Evolutionary conservation across 2,888 invertebrate species (phyloP), one percentile per base, ranked within the genome.

Genomic region (Neuroscelio doddi): DNA sequence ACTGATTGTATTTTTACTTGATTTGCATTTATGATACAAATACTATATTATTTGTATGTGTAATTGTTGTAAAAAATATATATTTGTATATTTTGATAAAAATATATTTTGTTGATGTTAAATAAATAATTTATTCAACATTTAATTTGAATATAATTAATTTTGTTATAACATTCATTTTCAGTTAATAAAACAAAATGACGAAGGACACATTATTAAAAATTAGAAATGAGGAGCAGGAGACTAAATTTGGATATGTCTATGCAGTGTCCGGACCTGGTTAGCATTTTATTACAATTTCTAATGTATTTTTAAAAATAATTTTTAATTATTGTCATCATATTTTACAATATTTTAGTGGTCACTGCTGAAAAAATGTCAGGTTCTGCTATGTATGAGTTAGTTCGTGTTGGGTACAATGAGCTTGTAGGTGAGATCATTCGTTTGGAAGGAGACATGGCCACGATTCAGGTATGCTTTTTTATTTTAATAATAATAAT

Each of bases 371-470:
- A 99, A 86, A 93, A 94, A 85, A 99, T 99, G 99, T 92, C 97
- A 63, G 99, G 99, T 67, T 95, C 98, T 21, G 98, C 98, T 90
- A 99, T 99, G 98, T 99, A 98, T 92, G 99, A 99, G 88, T 86
- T 99, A 88, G 99, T 99, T 69, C 92, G 99, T 76, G 99, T 99
- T 34, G 99, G 99, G 0, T 98, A 99, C 87, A 91, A 92, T 76
- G 98, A 99, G 86, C 88, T 99, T 80, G 99, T 99, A 10, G 99
- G 99, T 71, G 99, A 99, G 89, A 99, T 99, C 87, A 99, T 99
- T 87, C 93, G 99, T 87, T 90, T 99, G 69, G 99, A 99, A 87
- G 98, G 98, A 62, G 99, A 99, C 87, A 95, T 97, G 93, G 99
- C 99, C 65, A 99, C 99, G 75, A 98, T 99, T 86, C 99, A 99